Conservation (phyloP, 2,113 vertebrate species). For the Cygnus buccinator region DNA sequence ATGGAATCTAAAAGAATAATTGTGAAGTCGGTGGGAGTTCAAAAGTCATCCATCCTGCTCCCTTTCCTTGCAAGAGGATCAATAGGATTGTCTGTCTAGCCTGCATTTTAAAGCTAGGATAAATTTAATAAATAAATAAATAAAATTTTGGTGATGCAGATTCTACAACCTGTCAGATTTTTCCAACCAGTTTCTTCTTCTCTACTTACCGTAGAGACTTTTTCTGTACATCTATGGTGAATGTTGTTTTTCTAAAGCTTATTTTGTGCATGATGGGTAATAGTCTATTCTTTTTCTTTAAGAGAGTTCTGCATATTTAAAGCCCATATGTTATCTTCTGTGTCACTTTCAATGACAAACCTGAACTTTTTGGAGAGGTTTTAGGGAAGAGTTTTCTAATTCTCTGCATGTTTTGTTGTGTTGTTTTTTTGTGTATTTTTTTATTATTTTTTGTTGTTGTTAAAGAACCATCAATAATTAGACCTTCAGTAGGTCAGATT, state of each 20-base stretch:
- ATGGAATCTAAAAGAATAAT: conserved; percentile 28
- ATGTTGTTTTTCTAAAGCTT: background rate
- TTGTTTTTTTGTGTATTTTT: background rate
- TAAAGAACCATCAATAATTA: background rate
- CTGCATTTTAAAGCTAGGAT: background rate
- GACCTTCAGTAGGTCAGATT: background rate
- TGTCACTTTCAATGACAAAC: background rate
- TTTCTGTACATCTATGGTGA: background rate
- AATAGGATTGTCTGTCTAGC: background rate
- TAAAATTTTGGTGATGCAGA: background rate
- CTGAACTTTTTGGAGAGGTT: background rate
- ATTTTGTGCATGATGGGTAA: background rate
- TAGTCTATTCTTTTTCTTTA: background rate
- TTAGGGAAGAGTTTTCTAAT: background rate
- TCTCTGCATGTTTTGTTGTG: background rate
- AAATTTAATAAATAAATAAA: background rate
- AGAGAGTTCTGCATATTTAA: background rate
- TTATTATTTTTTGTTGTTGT: background rate
- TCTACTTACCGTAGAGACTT: background rate
- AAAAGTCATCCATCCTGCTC: background rate
- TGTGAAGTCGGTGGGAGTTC: conserved; percentile 1
- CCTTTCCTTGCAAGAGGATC: background rate
- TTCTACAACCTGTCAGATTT: background rate
- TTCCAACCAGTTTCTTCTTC: background rate
- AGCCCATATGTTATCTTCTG: background rate